A percentile compares a stretch with the other conserved stretches of the same genome.
phyloP scores from a whole-genome alignment of 2,113 vertebrate species.

The Aegotheles bennettii region DNA sequence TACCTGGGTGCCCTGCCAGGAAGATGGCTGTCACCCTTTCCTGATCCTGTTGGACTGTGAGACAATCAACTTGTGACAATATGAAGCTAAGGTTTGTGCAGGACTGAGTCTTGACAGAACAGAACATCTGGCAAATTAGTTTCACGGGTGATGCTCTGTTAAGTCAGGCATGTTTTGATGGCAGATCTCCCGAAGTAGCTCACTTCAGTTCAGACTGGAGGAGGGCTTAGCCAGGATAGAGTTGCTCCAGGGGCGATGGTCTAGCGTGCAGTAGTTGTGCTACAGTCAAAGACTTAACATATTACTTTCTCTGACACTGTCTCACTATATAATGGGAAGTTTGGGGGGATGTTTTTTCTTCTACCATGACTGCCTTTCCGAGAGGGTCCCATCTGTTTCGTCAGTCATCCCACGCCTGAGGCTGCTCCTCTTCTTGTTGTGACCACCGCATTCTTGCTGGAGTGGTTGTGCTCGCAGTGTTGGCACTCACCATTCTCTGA shows the following conservation, averaged over 20 bases:
- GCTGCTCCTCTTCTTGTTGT: too few species aligned
- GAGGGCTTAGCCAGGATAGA: background rate
- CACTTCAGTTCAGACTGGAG: accelerated
- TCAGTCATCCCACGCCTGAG: too few species aligned
- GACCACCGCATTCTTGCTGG: too few species aligned
- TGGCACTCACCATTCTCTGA: too few species aligned
- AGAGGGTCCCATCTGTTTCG: too few species aligned
- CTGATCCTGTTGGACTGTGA: background rate
- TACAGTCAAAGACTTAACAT: background rate
- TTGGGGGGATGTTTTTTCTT: too few species aligned
- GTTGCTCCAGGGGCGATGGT: background rate
- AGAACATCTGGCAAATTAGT: background rate
- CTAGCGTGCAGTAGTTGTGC: background rate
- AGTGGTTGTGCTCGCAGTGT: too few species aligned
- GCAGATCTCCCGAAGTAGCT: background rate
- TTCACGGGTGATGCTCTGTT: background rate
- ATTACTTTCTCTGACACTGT: background rate
- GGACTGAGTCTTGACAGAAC: background rate
- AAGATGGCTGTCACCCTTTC: background rate
- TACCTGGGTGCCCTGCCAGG: background rate
- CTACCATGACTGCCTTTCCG: too few species aligned
- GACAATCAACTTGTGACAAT: background rate
- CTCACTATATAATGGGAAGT: background rate
- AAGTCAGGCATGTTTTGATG: background rate
- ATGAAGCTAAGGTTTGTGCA: background rate